Base-by-base conservation (phyloP, 2,113 vertebrate genomes). In the Sapayoa aenigma region DNA sequence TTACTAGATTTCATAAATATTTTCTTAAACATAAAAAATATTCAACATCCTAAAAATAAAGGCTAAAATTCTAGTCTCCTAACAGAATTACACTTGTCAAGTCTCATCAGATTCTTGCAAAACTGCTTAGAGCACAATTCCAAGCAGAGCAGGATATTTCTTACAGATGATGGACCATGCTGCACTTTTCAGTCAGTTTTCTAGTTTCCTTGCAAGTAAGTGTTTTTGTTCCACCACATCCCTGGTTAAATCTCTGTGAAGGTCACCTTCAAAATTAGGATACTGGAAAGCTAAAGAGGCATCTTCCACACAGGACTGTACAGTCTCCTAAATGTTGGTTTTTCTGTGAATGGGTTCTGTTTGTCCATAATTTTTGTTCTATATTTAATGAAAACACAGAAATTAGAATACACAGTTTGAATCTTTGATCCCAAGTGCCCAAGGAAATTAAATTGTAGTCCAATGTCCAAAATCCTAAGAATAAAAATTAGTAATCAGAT, bases 61-160 rank as follows among this genome's bases (percentile, higher is more conserved):
- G 50, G 8, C 35, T 77, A 47, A 80, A 91, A 90, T 83, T 91
- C 46, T n/a, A 67, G 55, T 68, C 39, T 94, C 12, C 79, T 86
- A 50, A 79, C 47, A 90, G 72, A 89, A 90, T 84, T 90, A 85
- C 59, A 91, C 31, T 63, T 96, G 95, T 95, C 94, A 85, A 85
- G 35, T 95, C 85, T 96, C 91, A 93, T 96, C 94, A 94, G 75
- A 76, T 63, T 95, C 74, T 60, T 24, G 17, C 50, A 80, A 46
- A 93, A 90, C 24, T 22, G 94, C 95, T 91, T 68, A 83, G 82
- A 94, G 94, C 90, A 94, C 75, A 90, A 23, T 90, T 88, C 59
- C 2, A 8, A 93, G 63, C 27, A 74, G 63, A 88, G 75, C 9
- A 2, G 46, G 50, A 23, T 86, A 62, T 90, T 87, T 90, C 85